phyloP scores from a whole-genome alignment of 2,797 vertebrate species.

The Pseudomugil tenellus region DNA sequence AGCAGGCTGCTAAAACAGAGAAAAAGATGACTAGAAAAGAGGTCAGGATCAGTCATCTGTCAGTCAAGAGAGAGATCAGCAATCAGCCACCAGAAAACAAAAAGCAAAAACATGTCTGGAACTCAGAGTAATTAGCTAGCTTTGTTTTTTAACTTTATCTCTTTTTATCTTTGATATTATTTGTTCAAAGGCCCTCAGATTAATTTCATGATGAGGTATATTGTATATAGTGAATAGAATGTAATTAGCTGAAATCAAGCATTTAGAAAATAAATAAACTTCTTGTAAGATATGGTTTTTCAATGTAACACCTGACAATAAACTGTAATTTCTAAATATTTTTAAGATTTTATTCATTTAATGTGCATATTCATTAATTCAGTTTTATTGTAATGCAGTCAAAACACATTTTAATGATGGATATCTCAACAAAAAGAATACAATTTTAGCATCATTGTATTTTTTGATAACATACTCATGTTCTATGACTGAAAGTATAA shows the following conservation, averaged over 20 bases:
- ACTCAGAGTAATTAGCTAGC: background rate
- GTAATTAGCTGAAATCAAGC: background rate
- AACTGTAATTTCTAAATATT: background rate
- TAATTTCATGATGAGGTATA: background rate
- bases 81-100: constrained; percentile 26
- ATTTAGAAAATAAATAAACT: background rate
- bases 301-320: background rate
- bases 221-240: background rate
- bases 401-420: background rate
- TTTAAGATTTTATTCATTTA: background rate
- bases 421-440: background rate
- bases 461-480: background rate
- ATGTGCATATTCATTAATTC: background rate
- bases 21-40: constrained; percentile 37
- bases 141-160: too few species aligned
- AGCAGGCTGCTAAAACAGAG: constrained; percentile 46
- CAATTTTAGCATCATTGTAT: background rate
- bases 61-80: constrained; percentile 12
- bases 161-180: too few species aligned
- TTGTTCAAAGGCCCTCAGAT: background rate
- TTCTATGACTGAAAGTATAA: background rate
- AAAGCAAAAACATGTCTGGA: background rate
- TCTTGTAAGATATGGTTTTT: background rate
- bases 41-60: constrained; percentile 46
- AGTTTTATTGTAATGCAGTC: background rate